phyloP scores from a whole-genome alignment of 1,140 invertebrate species.

The Eubasilissa regina region DNA sequence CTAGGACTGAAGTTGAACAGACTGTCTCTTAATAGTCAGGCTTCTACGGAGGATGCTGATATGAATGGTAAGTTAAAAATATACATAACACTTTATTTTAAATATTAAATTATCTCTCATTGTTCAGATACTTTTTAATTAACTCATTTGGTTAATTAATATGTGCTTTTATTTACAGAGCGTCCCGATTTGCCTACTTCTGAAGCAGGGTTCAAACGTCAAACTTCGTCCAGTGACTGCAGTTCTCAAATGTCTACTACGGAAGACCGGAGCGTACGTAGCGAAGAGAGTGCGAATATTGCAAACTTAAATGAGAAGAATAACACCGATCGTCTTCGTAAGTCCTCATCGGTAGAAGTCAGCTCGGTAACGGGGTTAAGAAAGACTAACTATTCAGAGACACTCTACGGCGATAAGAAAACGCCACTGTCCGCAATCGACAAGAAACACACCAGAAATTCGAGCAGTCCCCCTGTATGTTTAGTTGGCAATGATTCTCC shows the following conservation, averaged over 20 bases:
- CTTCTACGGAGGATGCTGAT: slow-evolving; percentile 79
- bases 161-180: slow-evolving; percentile 51
- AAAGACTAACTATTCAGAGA: slow-evolving; percentile 76
- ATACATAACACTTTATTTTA: neutral
- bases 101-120: neutral
- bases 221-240: slow-evolving; percentile 46
- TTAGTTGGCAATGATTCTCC: slow-evolving; percentile 74
- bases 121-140: neutral
- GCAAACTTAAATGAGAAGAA: slow-evolving; percentile 56
- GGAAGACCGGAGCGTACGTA: slow-evolving; percentile 48
- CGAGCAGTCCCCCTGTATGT: slow-evolving; percentile 70
- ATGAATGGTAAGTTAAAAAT: slow-evolving; percentile 72
- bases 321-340: slow-evolving; percentile 68
- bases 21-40: slow-evolving; percentile 78
- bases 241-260: slow-evolving; percentile 50
- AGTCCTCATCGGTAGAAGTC: slow-evolving; percentile 77
- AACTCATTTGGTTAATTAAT: neutral
- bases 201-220: slow-evolving; percentile 46
- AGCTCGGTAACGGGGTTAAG: slow-evolving; percentile 78
- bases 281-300: slow-evolving; percentile 41
- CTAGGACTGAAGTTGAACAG: slow-evolving; percentile 73
- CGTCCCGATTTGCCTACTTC: slow-evolving; percentile 47
- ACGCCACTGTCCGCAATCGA: slow-evolving; percentile 66
- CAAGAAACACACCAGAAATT: slow-evolving; percentile 66
- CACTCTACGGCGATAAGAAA: slow-evolving; percentile 73